A percentile compares a stretch with the other conserved stretches of the same genome.
These are phyloP conservation scores for Anguilla obscura DNA, from an alignment of 2,797 vertebrate species.

Conservation along the genomic window DNA sequence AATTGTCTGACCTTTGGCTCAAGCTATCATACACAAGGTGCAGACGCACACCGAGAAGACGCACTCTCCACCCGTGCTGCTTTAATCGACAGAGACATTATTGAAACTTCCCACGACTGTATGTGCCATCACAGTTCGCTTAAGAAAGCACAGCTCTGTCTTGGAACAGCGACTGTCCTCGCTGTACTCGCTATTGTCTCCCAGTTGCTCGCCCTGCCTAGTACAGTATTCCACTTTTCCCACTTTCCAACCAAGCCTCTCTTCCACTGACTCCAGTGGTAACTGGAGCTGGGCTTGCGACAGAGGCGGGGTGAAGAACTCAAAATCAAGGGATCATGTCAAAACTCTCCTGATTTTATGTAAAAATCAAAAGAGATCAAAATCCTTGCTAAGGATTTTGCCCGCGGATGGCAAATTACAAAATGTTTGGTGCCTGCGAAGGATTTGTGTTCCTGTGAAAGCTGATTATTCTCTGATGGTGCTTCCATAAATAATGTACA, in stretches of 20 bases:
- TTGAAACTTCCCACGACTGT: conserved; percentile 28
- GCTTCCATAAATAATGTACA: neutral
- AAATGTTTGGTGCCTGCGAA: neutral
- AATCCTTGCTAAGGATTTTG: neutral
- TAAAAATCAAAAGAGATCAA: neutral
- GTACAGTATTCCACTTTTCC: conserved; percentile 44
- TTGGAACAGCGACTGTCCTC: neutral
- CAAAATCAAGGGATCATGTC: conserved; percentile 60
- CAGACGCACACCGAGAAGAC: conserved; percentile 3
- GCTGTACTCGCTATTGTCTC: neutral
- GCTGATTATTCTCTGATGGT: too few species aligned
- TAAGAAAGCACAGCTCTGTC: conserved; percentile 3
- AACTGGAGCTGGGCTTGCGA: conserved; percentile 62
- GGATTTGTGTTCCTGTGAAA: neutral
- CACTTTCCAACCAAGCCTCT: conserved; percentile 52
- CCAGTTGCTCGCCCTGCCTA: neutral
- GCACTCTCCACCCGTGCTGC: conserved; percentile 19
- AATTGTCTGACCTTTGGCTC: conserved; percentile 38
- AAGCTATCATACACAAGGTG: conserved; percentile 26
- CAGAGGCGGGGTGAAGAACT: conserved; percentile 66
- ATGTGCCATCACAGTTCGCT: neutral
- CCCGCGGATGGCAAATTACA: neutral
- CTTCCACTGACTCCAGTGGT: conserved; percentile 55
- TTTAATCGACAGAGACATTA: neutral
- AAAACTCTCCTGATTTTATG: conserved; percentile 52